Conservation (phyloP, 2,888 invertebrate genomes). For the Epirrita christyi region DNA sequence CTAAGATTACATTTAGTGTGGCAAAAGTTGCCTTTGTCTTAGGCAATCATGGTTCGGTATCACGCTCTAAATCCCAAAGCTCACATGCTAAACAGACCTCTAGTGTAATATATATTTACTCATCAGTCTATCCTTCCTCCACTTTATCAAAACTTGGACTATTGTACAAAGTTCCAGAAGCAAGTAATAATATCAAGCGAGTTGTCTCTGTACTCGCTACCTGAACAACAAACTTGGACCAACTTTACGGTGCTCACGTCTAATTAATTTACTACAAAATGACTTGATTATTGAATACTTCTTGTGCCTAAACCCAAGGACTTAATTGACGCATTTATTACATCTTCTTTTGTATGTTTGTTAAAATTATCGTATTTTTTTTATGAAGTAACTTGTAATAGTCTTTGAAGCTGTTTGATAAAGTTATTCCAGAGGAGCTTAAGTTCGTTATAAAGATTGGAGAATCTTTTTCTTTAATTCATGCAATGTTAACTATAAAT, state of each 20-base stretch:
- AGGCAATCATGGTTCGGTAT: too few relatives aligned
- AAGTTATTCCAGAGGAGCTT: slow-evolving; percentile 1
- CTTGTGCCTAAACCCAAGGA: too few relatives aligned
- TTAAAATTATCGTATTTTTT: neutral
- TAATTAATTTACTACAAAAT: slow-evolving; percentile 27
- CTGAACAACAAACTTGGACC: slow-evolving; percentile 16
- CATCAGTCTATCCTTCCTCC: slow-evolving; percentile 17
- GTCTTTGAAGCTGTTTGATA: slow-evolving; percentile 5
- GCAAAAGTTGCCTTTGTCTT: too few relatives aligned
- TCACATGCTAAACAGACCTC: too few relatives aligned
- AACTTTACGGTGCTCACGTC: slow-evolving; percentile 18
- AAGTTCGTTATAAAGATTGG: slow-evolving; percentile 5
- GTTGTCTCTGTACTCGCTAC: slow-evolving; percentile 11
- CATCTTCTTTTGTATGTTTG: neutral
- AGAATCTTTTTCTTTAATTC: neutral
- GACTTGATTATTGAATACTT: slow-evolving; percentile 12
- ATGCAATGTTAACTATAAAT: too few relatives aligned
- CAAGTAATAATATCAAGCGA: slow-evolving; percentile 1
- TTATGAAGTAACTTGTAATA: neutral
- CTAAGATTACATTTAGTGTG: too few relatives aligned
- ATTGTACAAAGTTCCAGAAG: slow-evolving; percentile 13
- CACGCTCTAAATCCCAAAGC: too few relatives aligned
- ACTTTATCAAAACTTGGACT: slow-evolving; percentile 21
- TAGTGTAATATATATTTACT: neutral
- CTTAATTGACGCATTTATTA: too few relatives aligned